These are phyloP conservation scores for Cephalopterus ornatus DNA, from an alignment of 2,113 vertebrate species.

Conservation along the genomic window DNA sequence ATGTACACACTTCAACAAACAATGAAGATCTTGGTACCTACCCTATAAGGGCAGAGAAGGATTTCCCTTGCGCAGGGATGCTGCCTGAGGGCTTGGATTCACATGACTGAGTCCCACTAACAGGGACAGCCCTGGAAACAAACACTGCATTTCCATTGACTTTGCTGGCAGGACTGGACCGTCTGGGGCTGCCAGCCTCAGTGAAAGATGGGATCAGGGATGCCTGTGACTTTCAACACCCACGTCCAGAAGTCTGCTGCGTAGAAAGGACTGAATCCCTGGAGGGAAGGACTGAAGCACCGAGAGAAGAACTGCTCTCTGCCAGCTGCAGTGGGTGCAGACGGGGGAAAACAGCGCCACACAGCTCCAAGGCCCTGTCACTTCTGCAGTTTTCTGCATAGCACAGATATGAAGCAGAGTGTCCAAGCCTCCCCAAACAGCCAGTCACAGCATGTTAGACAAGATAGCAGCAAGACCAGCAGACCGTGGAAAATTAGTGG, in stretches of 20 bases:
- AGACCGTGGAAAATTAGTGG: neutral
- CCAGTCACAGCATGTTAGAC: neutral
- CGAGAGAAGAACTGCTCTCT: fast-evolving
- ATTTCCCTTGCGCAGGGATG: neutral
- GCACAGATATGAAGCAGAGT: neutral
- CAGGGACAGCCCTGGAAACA: neutral
- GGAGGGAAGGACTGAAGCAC: neutral
- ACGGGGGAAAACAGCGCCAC: neutral
- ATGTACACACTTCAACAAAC: neutral
- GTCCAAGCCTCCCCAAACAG: neutral
- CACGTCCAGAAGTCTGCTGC: neutral
- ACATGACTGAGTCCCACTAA: neutral
- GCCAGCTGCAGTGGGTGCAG: neutral
- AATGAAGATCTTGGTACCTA: neutral
- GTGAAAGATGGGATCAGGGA: neutral
- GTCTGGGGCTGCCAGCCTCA: neutral
- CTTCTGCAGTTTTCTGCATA: neutral
- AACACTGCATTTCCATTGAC: neutral
- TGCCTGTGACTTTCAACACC: neutral
- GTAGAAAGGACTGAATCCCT: neutral
- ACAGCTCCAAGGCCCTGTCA: neutral
- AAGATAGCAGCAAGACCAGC: slow-evolving; percentile 23
- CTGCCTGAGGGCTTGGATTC: neutral
- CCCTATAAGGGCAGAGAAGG: neutral
- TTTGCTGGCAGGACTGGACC: neutral